These are phyloP conservation scores for Orius insidiosus DNA, from an alignment of 1,140 invertebrate genomes.

Conservation along the genomic window DNA sequence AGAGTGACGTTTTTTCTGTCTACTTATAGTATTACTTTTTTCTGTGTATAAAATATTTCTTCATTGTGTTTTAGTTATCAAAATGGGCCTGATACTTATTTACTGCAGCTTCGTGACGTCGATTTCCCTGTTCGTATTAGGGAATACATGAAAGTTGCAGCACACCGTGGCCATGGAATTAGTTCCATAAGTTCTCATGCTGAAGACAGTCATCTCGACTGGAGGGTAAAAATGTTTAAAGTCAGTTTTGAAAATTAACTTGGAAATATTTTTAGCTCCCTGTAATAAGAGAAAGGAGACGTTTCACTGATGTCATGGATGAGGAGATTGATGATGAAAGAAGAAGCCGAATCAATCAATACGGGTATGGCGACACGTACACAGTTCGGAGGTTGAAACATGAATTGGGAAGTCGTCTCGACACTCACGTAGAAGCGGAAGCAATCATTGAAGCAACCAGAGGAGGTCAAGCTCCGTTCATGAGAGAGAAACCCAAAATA, in stretches of 20 bases:
- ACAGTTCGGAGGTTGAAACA: conserved; percentile 56
- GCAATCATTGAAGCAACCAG: conserved; percentile 63
- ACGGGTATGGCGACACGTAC: conserved; percentile 47
- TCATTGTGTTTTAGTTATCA: conserved; percentile 68
- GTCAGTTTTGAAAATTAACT: conserved; percentile 23
- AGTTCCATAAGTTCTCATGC: conserved; percentile 6
- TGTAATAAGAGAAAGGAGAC: conserved; percentile 69
- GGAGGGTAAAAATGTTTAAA: conserved; percentile 37
- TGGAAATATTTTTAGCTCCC: conserved; percentile 57
- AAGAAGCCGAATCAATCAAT: conserved; percentile 58
- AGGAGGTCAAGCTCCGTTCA: conserved; percentile 57
- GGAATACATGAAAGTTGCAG: conserved; percentile 84
- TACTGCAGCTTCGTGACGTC: conserved; percentile 79
- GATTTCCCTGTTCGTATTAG: conserved; percentile 79
- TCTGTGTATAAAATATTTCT: background rate
- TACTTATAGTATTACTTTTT: background rate
- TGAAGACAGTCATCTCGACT: conserved; percentile 39
- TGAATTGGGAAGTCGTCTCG: conserved; percentile 58
- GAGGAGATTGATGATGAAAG: conserved; percentile 83
- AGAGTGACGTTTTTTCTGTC: background rate
- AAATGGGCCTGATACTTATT: conserved; percentile 87
- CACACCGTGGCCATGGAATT: conserved; percentile 30
- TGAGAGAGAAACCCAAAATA: conserved; percentile 62
- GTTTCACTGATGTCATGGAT: conserved; percentile 89
- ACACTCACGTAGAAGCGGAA: conserved; percentile 67